Conservation (phyloP, 2,888 invertebrate genomes). For the Callyntrura guangdongensis region DNA sequence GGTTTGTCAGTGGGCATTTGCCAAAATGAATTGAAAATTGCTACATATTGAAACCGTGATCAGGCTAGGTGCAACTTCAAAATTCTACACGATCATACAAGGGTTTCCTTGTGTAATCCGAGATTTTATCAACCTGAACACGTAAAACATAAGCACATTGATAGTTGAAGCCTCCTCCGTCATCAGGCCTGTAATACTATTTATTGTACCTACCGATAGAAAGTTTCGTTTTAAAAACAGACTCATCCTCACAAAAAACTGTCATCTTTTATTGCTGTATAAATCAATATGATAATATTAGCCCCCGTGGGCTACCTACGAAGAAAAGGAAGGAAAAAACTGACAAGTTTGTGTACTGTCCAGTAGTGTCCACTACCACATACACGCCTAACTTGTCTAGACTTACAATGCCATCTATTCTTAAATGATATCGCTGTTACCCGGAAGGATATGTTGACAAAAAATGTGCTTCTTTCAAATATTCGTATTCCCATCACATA, state of each 20-base stretch:
- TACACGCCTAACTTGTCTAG: background rate
- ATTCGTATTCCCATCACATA: slow-evolving; percentile 29
- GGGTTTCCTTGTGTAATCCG: background rate
- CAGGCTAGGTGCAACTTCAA: background rate
- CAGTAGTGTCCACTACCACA: background rate
- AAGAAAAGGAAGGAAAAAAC: background rate
- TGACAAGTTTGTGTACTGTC: background rate
- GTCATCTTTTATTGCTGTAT: slow-evolving; percentile 11
- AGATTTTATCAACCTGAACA: slow-evolving; percentile 59
- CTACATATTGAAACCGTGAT: background rate
- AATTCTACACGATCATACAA: background rate
- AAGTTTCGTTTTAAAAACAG: background rate
- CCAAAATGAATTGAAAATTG: background rate
- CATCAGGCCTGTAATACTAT: background rate
- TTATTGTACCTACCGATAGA: background rate
- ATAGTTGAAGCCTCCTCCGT: slow-evolving; percentile 26
- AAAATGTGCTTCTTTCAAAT: background rate
- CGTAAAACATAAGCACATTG: slow-evolving; percentile 64
- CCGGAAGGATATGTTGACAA: background rate
- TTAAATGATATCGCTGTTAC: background rate
- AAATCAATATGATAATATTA: slow-evolving; percentile 50
- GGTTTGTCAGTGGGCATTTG: background rate
- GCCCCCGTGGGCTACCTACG: slow-evolving; percentile 15
- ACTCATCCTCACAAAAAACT: background rate
- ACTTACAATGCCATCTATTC: background rate